A percentile compares a stretch with the other conserved stretches of the same genome.
These are phyloP conservation scores for Pluvianellus socialis DNA, from an alignment of 2,113 vertebrate genomes.

Conservation along the genomic window DNA sequence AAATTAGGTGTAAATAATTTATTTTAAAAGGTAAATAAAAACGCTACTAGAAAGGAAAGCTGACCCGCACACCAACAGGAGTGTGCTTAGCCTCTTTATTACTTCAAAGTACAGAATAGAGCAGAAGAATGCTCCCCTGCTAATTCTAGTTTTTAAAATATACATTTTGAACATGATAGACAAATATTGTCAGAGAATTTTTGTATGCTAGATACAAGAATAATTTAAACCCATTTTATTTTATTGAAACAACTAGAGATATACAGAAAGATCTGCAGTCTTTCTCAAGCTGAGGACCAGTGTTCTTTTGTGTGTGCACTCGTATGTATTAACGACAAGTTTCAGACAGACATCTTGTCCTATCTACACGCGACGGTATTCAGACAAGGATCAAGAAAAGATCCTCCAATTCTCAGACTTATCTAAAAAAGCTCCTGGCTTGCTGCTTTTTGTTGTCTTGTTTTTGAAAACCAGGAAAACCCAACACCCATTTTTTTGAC, in stretches of 20 bases:
- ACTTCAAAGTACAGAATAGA: neutral
- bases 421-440: neutral
- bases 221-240: neutral
- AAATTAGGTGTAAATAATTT: neutral
- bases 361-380: rapidly evolving
- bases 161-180: rapidly evolving
- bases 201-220: neutral
- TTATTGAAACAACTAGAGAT: neutral
- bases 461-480: neutral
- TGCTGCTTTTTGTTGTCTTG: neutral
- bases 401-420: neutral
- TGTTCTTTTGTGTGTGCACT: rapidly evolving
- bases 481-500: neutral
- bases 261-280: neutral
- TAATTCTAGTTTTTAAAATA: neutral
- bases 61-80: neutral
- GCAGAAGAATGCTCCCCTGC: neutral
- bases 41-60: neutral
- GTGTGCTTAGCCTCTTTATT: neutral
- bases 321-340: neutral
- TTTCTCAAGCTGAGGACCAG: neutral
- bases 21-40: neutral
- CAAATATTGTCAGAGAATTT: neutral
- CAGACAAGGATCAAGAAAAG: neutral
- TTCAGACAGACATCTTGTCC: neutral